Percentiles rank a stretch among this genome's conserved stretches.
Conservation (phyloP, 2,113 vertebrate species). For the Halcyon senegalensis region DNA sequence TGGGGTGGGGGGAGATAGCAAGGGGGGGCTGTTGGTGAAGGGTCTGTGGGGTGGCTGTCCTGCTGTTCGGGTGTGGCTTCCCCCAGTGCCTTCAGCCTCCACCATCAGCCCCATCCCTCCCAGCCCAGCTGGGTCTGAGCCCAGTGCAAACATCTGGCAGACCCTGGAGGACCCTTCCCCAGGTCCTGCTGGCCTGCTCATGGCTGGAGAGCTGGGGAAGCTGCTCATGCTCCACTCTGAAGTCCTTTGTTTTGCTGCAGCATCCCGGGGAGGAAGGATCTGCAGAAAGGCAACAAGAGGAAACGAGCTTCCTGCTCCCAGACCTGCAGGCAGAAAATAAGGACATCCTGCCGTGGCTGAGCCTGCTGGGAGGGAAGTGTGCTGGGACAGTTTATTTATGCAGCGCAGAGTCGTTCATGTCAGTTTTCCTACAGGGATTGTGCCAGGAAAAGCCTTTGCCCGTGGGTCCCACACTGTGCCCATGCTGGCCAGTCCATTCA, state of each 20-base stretch:
- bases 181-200: neutral
- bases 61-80: accelerated
- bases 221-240: accelerated
- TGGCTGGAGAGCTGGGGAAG: neutral
- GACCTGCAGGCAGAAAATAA: neutral
- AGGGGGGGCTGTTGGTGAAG: neutral
- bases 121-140: neutral
- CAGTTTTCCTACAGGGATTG: neutral
- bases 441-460: neutral
- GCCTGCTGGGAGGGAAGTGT: neutral
- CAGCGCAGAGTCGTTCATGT: accelerated
- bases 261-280: neutral
- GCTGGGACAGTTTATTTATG: neutral
- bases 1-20: neutral
- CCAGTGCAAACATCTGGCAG: accelerated
- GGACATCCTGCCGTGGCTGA: neutral
- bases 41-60: neutral
- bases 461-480: accelerated
- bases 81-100: neutral
- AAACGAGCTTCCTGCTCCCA: neutral
- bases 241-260: neutral
- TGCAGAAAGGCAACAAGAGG: neutral
- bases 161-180: neutral
- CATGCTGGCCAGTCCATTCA: accelerated
- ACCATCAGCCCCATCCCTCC: neutral